Evolutionary conservation across 2,113 vertebrate genomes (phyloP).

Genomic region (Camelus bactrianus): DNA sequence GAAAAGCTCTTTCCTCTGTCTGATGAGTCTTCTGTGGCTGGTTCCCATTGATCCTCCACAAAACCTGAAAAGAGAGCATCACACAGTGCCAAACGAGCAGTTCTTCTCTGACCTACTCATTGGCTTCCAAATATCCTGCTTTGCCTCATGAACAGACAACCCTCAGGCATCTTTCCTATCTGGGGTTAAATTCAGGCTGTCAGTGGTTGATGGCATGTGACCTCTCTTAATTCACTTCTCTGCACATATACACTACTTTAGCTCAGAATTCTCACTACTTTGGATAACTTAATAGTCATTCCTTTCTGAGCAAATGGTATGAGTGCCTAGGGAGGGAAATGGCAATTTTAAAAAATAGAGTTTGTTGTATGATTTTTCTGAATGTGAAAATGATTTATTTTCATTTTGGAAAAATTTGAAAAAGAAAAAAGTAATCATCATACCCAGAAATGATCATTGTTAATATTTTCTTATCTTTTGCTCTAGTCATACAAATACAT

Average conservation of each 20-base stretch:
- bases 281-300: background rate
- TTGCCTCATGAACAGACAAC: background rate
- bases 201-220: background rate
- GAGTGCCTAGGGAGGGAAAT: background rate
- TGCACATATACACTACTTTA: background rate
- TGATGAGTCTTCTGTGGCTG: background rate
- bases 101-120: background rate
- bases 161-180: background rate
- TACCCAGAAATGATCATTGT: background rate
- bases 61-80: background rate
- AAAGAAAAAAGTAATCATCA: background rate
- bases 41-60: background rate
- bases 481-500: background rate
- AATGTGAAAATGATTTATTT: background rate
- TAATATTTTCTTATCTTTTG: background rate
- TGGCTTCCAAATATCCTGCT: background rate
- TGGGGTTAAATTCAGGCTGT: background rate
- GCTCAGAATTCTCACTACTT: background rate
- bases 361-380: background rate
- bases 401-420: constrained; percentile 35
- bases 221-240: background rate
- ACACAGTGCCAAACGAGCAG: background rate
- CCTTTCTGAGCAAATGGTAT: background rate
- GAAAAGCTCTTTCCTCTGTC: background rate
- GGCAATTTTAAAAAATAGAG: background rate